Evolutionary conservation across 2,797 vertebrate species (phyloP).

Genomic region (Muscicapa striata): DNA sequence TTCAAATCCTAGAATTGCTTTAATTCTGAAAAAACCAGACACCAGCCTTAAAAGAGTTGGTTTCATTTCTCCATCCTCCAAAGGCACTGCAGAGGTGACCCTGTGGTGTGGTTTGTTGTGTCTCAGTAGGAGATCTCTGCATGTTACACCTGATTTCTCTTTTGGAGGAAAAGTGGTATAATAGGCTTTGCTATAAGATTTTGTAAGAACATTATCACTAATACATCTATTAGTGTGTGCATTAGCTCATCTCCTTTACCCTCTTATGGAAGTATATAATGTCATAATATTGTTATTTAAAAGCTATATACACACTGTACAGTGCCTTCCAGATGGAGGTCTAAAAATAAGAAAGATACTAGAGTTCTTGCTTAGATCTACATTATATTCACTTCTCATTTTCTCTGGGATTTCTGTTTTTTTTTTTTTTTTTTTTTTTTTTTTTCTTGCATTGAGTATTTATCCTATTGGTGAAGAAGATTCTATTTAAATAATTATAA

Average conservation of each 20-base stretch:
- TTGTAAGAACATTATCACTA: neutral
- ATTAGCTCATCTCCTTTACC: neutral
- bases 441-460: neutral
- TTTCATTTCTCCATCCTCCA: neutral
- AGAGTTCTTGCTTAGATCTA: neutral
- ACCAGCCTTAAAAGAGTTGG: neutral
- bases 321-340: neutral
- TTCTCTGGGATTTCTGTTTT: neutral
- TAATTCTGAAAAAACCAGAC: neutral
- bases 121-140: neutral
- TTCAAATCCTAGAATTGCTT: neutral
- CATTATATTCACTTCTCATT: neutral
- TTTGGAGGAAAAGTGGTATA: neutral
- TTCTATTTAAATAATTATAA: conserved; percentile 21
- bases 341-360: neutral
- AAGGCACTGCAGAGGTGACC: neutral
- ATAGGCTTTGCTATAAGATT: neutral
- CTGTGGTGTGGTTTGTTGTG: neutral
- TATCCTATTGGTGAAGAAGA: neutral
- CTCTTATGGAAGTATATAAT: neutral
- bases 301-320: neutral
- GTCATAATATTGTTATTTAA: conserved; percentile 13
- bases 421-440: neutral
- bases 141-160: neutral
- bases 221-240: neutral